A percentile compares a stretch with the other conserved stretches of the same genome.
These are phyloP conservation scores for Capreolus pygargus DNA, from an alignment of 2,113 vertebrate species.

Conservation along the genomic window DNA sequence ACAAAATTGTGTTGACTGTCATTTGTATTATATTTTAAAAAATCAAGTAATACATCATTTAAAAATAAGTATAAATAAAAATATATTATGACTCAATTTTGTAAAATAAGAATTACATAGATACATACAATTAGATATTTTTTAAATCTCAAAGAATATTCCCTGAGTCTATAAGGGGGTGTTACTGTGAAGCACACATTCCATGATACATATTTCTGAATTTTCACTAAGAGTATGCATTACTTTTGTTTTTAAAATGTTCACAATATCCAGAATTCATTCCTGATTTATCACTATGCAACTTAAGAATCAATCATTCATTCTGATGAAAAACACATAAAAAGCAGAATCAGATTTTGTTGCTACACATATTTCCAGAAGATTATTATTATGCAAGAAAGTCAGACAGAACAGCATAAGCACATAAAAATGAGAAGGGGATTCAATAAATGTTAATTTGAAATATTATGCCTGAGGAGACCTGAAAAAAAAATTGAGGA, in stretches of 20 bases:
- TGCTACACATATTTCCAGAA: not conserved
- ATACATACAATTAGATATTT: not conserved
- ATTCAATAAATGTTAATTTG: not conserved
- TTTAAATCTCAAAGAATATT: not conserved
- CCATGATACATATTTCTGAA: not conserved
- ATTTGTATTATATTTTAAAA: not conserved
- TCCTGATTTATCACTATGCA: slow-evolving; percentile 2
- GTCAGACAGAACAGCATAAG: not conserved
- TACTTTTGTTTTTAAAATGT: slow-evolving; percentile 20
- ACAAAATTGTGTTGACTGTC: not conserved
- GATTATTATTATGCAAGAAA: not conserved
- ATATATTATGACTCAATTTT: not conserved
- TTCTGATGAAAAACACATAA: not conserved
- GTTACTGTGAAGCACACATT: not conserved
- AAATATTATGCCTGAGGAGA: not conserved
- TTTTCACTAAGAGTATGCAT: not conserved
- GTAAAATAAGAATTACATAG: not conserved
- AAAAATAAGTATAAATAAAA: slow-evolving; percentile 6
- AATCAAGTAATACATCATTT: not conserved
- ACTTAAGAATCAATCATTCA: slow-evolving; percentile 13
- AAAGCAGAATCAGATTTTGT: not conserved
- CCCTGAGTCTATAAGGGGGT: not conserved
- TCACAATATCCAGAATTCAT: slow-evolving; percentile 1
- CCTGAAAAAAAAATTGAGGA: not conserved
- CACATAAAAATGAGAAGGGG: not conserved